A percentile compares a stretch with the other conserved stretches of the same genome.
phyloP scores from a whole-genome alignment of 92 coral and sea anemone genomes.

The Chrysogorgia sp. region DNA sequence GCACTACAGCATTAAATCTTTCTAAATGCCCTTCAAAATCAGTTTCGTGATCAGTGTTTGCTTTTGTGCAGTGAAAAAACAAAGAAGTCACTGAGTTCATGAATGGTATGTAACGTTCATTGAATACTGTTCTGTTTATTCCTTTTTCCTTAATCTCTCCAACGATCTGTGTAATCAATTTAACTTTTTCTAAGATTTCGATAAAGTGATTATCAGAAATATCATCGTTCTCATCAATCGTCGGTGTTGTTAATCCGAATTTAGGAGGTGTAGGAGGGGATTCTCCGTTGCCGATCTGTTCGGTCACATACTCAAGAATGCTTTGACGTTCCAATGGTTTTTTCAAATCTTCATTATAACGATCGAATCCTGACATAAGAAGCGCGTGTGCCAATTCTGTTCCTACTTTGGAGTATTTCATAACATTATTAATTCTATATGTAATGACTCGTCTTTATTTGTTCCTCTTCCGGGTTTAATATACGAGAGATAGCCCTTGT shows the following conservation, averaged over 20 bases:
- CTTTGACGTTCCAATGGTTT: slow-evolving; percentile 3
- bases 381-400: slow-evolving; percentile 19
- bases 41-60: too few relatives aligned
- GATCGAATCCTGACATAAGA: slow-evolving; percentile 7
- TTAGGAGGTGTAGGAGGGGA: not conserved
- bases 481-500: slow-evolving; percentile 61
- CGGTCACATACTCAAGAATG: slow-evolving; percentile 3
- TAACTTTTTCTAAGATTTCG: not conserved
- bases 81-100: slow-evolving; percentile 12
- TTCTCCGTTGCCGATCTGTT: not conserved
- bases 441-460: slow-evolving; percentile 63
- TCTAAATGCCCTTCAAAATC: not conserved
- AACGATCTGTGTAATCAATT: not conserved
- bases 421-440: slow-evolving; percentile 48
- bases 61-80: not conserved
- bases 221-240: not conserved
- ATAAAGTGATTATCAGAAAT: not conserved
- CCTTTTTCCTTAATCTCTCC: too few relatives aligned
- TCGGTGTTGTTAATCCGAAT: slow-evolving; percentile 11
- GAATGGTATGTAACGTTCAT: not conserved
- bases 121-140: not conserved
- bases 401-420: slow-evolving; percentile 26
- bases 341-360: not conserved
- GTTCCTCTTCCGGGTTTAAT: too few relatives aligned
- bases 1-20: slow-evolving; percentile 4